Evolutionary conservation across 2,888 invertebrate species (phyloP).

Genomic region (Isoperla grammatica): DNA sequence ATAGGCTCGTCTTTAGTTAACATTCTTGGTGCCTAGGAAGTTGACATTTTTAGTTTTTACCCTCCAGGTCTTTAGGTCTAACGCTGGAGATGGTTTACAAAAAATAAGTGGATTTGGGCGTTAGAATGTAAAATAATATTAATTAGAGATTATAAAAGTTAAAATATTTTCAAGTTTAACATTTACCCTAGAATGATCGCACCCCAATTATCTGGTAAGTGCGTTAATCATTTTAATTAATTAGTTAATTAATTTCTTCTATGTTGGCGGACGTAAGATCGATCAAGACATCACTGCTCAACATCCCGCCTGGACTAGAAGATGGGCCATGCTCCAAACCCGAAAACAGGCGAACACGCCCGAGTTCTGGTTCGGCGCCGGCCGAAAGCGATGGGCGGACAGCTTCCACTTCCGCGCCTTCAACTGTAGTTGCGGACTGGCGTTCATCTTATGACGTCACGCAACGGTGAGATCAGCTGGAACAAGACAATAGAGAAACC

Average conservation of each 20-base stretch:
- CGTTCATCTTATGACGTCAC: too few species aligned
- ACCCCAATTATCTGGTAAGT: conserved; percentile 8
- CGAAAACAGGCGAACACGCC: conserved; percentile 35
- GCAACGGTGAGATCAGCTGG: too few species aligned
- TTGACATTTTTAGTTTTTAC: too few species aligned
- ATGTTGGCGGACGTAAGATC: neutral
- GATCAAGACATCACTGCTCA: conserved; percentile 22
- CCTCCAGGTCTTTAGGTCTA: too few species aligned
- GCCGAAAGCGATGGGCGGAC: conserved; percentile 1
- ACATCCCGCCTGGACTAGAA: conserved; percentile 36
- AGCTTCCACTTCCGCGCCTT: conserved; percentile 13
- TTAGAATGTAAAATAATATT: neutral
- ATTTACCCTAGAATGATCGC: conserved; percentile 13
- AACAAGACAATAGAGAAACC: too few species aligned
- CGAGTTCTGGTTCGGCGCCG: conserved; percentile 17
- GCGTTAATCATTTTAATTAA: conserved; percentile 7
- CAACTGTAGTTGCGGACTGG: too few species aligned
- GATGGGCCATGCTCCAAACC: conserved; percentile 35
- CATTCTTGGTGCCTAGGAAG: too few species aligned
- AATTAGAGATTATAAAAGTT: conserved; percentile 4
- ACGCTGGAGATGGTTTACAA: too few species aligned
- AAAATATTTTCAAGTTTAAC: conserved; percentile 3
- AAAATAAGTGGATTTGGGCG: too few species aligned
- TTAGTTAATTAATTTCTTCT: conserved; percentile 13
- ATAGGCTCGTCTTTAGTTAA: too few species aligned